Conservation (phyloP, 2,113 vertebrate species). For the Pituophis catenifer region DNA sequence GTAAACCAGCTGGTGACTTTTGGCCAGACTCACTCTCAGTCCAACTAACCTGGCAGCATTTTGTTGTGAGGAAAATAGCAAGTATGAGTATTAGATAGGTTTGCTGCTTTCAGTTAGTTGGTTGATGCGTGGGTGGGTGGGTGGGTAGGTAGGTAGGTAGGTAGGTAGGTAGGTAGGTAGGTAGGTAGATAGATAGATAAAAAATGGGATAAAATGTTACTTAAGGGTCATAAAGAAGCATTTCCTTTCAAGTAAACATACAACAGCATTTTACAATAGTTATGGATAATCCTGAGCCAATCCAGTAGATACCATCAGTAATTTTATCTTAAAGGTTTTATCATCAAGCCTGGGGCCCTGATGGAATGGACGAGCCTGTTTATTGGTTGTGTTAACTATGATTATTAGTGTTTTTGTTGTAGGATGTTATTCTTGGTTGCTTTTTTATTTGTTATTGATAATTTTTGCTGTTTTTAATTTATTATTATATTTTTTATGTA, state of each 20-base stretch:
- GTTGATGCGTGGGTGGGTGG: too few species aligned
- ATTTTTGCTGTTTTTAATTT: background rate
- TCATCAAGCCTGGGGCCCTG: background rate
- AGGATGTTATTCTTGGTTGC: background rate
- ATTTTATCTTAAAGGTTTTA: background rate
- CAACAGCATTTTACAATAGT: background rate
- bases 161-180: too few species aligned
- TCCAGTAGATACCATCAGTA: background rate
- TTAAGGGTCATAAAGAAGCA: background rate
- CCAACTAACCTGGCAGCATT: background rate
- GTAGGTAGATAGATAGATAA: too few species aligned
- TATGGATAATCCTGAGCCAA: background rate
- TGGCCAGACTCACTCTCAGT: background rate
- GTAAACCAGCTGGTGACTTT: background rate
- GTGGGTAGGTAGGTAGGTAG: too few species aligned
- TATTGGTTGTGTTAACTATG: background rate
- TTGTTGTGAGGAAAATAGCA: background rate
- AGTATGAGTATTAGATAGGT: background rate
- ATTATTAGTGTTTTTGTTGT: background rate
- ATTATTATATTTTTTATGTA: background rate
- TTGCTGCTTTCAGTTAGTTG: background rate
- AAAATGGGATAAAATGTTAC: background rate
- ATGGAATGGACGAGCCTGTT: background rate
- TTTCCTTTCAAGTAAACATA: background rate
- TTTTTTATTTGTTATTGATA: background rate